Base-by-base conservation (phyloP, 37 sponge, comb jelly and placozoan species). In the Theonella swinhoei region DNA sequence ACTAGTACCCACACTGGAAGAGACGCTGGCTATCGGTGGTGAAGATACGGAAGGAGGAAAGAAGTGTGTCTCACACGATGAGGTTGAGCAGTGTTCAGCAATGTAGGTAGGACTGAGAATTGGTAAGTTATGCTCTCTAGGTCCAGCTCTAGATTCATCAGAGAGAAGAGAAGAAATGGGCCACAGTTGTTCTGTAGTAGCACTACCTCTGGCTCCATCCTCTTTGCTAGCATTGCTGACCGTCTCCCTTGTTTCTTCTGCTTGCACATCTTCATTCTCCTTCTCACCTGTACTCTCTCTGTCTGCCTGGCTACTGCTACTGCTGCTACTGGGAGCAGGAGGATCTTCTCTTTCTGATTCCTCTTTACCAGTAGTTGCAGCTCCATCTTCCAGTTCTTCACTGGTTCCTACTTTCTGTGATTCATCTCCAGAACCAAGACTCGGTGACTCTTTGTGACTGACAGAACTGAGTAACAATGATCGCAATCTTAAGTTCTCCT, bases 91-190 rank as follows among this genome's bases (percentile, higher is more conserved):
- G 54, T 47, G 54, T 14, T 47, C 54, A 14, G 54, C 54, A 47
- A 47, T 47, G 54, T 47, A 68, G 33, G 34, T 28, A 3, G 69
- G 69, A 20, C 69, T 68, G 69, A 29, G 33, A 31, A 32, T 35
- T 20, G 71, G 22, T 33, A 70, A 3, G 24, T 31, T 19, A 37
- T 8, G 38, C 73, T 72, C 37, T 1, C 40, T 35, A 25, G 19
- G 38, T 38, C 65, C 32, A 2, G 32, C 65, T 34, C 23, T 28
- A 33, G 64, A 3, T 22, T 20, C 23, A 11, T 61, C 17, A 30
- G 65, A 68, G 71, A 80, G 71, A 70, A 80, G 70, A 43, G 80
- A 79, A 1, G 80, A 29, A 14, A 79, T 33, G 7, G 81, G 81
- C 70, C 70, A 80, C 5, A 60, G 70, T 60, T 80, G 80, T 25